Conservation (phyloP, 2,888 invertebrate genomes). For the Steinernema scapterisci region DNA sequence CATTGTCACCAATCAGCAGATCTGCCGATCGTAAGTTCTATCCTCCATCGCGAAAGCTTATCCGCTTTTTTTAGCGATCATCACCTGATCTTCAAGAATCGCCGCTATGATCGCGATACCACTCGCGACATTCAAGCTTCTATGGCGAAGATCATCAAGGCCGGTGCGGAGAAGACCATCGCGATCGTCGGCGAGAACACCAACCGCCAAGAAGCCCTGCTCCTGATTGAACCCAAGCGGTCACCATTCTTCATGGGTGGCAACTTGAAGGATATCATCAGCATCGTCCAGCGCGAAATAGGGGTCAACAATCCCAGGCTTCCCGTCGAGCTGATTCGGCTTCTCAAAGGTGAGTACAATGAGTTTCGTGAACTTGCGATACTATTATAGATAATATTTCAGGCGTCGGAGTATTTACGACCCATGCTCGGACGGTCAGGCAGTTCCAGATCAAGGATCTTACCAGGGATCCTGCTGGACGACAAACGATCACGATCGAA, state of each 20-base stretch:
- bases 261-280: background rate
- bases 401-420: background rate
- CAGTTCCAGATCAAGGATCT: background rate
- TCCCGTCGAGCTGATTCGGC: background rate
- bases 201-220: background rate
- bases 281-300: background rate
- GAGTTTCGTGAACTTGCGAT: too few species aligned
- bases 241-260: slow-evolving; percentile 20
- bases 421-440: background rate
- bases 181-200: background rate
- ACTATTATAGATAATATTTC: too few species aligned
- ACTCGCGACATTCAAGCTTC: background rate
- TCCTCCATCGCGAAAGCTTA: too few species aligned
- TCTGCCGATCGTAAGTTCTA: too few species aligned
- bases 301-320: background rate
- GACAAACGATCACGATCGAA: background rate
- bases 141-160: slow-evolving; percentile 26
- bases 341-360: background rate
- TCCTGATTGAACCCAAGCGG: background rate
- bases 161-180: slow-evolving; percentile 2
- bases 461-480: background rate
- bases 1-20: slow-evolving; percentile 9
- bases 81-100: slow-evolving; percentile 1
- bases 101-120: background rate
- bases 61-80: too few species aligned